Conservation (phyloP, 2,113 vertebrate species). For the Muscicapa adusta region DNA sequence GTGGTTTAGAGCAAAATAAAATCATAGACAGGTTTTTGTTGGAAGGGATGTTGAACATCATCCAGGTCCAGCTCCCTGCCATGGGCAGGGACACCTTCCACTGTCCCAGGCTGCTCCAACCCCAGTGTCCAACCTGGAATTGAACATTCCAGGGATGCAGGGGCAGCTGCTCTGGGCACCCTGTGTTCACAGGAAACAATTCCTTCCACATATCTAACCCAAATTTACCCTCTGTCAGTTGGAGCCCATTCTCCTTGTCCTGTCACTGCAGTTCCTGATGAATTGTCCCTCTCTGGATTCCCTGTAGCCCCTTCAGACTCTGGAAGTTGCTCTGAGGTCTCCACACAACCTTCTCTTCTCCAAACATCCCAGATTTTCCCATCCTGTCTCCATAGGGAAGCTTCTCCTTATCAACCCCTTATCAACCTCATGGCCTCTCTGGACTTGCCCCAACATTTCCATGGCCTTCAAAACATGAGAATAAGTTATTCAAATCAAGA, state of each 20-base stretch:
- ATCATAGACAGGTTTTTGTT: neutral
- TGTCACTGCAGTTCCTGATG: neutral
- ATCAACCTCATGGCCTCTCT: neutral
- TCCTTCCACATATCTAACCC: fast-evolving
- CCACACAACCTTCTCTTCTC: neutral
- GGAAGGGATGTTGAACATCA: neutral
- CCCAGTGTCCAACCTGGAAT: neutral
- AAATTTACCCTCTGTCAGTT: neutral
- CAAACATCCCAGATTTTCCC: neutral
- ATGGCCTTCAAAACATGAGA: neutral
- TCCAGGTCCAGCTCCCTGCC: fast-evolving
- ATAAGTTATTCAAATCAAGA: neutral
- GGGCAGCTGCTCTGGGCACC: neutral
- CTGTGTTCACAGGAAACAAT: no score
- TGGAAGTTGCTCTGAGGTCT: neutral
- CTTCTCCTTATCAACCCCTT: neutral
- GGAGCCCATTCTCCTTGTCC: fast-evolving
- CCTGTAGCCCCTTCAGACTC: fast-evolving
- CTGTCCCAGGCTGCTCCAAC: neutral
- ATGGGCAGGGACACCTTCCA: neutral
- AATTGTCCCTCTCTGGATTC: neutral
- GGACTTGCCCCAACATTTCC: neutral
- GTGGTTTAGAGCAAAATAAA: neutral
- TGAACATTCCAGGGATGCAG: neutral
- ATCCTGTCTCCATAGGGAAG: neutral